Evolutionary conservation across 2,113 vertebrate genomes (phyloP).

Genomic region (Cisticola juncidis): DNA sequence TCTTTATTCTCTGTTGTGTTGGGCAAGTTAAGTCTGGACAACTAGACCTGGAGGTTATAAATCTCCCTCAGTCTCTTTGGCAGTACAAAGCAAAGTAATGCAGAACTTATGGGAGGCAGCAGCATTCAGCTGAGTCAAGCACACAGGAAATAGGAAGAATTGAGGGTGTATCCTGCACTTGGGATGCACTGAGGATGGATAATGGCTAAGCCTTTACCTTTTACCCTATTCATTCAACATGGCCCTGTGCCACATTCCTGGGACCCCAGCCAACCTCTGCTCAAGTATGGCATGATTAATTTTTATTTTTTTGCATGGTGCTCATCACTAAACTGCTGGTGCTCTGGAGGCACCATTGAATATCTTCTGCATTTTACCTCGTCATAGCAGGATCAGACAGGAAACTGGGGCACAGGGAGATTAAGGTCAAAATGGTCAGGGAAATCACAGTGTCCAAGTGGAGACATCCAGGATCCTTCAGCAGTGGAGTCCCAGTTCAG

Average conservation of each 20-base stretch:
- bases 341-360: neutral
- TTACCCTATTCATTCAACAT: neutral
- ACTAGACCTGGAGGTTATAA: neutral
- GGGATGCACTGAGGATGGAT: neutral
- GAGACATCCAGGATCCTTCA: neutral
- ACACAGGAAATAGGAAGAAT: neutral
- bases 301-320: neutral
- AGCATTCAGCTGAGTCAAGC: neutral
- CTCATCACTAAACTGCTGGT: conserved; percentile 18
- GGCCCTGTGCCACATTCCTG: neutral
- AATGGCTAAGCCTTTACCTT: neutral
- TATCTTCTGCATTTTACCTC: neutral
- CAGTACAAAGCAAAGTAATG: neutral
- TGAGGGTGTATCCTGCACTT: neutral
- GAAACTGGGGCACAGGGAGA: conserved; percentile 1
- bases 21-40: neutral
- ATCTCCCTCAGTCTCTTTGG: neutral
- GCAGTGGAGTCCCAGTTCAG: neutral
- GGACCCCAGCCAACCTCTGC: conserved; percentile 5
- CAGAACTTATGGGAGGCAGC: neutral
- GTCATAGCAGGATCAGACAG: neutral
- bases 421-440: conserved; percentile 17
- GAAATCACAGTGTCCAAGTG: neutral
- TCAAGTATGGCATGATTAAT: neutral
- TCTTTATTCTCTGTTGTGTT: neutral